A percentile compares a stretch with the other conserved stretches of the same genome.
Conservation (phyloP, 1,140 invertebrate genomes). For the Cyrtorhinus lividipennis region DNA sequence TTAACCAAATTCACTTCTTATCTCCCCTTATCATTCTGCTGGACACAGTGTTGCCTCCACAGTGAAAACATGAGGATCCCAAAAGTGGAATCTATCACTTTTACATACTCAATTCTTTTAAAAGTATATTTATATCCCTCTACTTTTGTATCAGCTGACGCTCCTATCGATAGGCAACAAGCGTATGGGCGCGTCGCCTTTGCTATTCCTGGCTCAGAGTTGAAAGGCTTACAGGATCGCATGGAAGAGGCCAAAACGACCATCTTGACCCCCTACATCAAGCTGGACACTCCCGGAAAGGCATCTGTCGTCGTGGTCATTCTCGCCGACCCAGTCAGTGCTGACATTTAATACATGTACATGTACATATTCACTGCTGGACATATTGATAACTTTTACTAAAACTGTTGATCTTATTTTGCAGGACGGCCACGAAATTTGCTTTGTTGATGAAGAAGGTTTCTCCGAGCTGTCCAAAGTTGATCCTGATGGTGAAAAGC, state of each 20-base stretch:
- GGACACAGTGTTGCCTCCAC: too few species aligned
- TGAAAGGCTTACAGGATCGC: conserved; percentile 55
- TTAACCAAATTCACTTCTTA: too few species aligned
- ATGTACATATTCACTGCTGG: too few species aligned
- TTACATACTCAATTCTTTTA: too few species aligned
- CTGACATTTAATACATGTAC: too few species aligned
- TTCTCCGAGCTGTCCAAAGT: conserved; percentile 77
- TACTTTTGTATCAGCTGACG: neutral
- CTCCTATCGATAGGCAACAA: conserved; percentile 63
- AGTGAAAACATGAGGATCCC: too few species aligned
- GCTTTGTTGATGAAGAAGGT: conserved; percentile 93
- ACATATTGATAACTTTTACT: too few species aligned
- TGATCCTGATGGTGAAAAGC: conserved; percentile 63
- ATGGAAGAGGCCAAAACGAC: conserved; percentile 56
- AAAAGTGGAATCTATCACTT: too few species aligned
- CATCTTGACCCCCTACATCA: conserved; percentile 76
- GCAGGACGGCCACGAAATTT: conserved; percentile 92
- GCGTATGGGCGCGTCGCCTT: conserved; percentile 94
- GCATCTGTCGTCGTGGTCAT: conserved; percentile 92
- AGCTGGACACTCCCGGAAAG: conserved; percentile 90
- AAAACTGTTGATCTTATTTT: conserved; percentile 27
- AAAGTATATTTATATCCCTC: too few species aligned
- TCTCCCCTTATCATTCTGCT: too few species aligned
- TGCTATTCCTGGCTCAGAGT: conserved; percentile 58
- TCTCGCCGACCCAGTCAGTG: conserved; percentile 70